Percentiles rank a stretch among this genome's conserved stretches.
Evolutionary conservation across 2,797 vertebrate species (phyloP).

Genomic region (Argya squamiceps): DNA sequence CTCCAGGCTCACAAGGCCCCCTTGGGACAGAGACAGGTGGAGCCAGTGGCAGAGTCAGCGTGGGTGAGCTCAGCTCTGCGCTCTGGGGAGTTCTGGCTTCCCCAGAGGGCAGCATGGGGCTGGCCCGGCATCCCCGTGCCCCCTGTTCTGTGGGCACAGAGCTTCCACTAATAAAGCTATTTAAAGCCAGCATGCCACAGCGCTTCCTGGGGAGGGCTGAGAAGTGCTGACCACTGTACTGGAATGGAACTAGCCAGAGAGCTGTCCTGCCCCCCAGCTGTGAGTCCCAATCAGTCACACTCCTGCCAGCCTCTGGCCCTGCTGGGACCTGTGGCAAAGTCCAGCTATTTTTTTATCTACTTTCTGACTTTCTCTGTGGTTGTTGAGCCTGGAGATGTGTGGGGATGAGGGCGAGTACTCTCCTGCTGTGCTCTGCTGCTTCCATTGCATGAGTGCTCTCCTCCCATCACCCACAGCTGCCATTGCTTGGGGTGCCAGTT

Average conservation of each 20-base stretch:
- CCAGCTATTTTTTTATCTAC: not conserved
- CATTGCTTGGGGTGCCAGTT: not conserved
- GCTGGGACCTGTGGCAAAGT: not conserved
- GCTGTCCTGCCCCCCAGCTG: fast-evolving
- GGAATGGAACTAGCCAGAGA: not conserved
- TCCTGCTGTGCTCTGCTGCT: not conserved
- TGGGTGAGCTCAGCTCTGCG: not conserved
- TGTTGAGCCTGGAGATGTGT: not conserved
- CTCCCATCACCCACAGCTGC: not conserved
- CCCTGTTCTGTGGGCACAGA: not conserved
- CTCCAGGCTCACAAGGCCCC: not conserved
- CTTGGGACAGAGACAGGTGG: not conserved
- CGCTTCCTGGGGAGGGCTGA: slow-evolving; percentile 19
- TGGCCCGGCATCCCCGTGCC: not conserved
- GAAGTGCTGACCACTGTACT: fast-evolving
- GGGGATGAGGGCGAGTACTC: fast-evolving
- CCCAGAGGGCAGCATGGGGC: not conserved
- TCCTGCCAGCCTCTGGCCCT: not conserved
- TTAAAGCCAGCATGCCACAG: slow-evolving; percentile 5
- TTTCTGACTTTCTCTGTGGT: not conserved
- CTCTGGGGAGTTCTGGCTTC: not conserved
- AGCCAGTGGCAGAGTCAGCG: not conserved
- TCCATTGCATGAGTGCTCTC: not conserved
- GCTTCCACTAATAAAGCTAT: slow-evolving; percentile 68
- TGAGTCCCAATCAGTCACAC: not conserved